These are phyloP conservation scores for Scylla paramamosain DNA, from an alignment of 1,140 invertebrate species.

Conservation along the genomic window DNA sequence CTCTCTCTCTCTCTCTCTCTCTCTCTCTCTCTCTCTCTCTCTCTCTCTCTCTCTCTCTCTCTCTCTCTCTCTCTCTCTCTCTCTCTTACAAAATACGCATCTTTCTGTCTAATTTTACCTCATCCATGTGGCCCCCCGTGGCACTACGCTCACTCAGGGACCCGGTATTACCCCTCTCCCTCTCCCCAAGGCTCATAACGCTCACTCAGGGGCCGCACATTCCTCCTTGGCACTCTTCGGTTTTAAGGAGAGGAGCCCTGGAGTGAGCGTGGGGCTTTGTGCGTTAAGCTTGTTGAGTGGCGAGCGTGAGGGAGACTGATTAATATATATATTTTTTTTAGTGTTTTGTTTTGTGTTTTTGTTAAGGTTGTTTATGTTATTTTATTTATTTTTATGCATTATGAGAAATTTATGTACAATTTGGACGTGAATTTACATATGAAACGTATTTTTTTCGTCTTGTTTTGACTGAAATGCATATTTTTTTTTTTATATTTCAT, in stretches of 20 bases:
- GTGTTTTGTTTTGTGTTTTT: too few relatives aligned
- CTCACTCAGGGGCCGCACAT: background rate
- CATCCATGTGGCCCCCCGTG: background rate
- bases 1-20: background rate
- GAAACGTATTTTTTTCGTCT: too few relatives aligned
- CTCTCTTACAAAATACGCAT: background rate
- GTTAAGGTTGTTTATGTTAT: too few relatives aligned
- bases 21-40: conserved; percentile 27
- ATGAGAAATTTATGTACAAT: too few relatives aligned
- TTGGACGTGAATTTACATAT: too few relatives aligned
- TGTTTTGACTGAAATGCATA: too few relatives aligned
- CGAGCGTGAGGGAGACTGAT: background rate
- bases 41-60: conserved; percentile 2
- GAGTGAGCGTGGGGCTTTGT: background rate
- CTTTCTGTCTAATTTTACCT: background rate
- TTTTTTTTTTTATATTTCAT: too few relatives aligned
- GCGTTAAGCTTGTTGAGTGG: background rate
- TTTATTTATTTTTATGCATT: too few relatives aligned
- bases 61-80: conserved; percentile 11
- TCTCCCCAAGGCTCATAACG: background rate
- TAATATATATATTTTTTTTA: too few relatives aligned
- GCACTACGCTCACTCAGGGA: background rate
- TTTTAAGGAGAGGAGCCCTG: background rate
- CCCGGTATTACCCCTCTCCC: too few relatives aligned
- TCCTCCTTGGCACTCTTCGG: background rate